A percentile compares a stretch with the other conserved stretches of the same genome.
These are phyloP conservation scores for Troides oblongomaculatus DNA, from an alignment of 2,888 invertebrate species.

Conservation along the genomic window DNA sequence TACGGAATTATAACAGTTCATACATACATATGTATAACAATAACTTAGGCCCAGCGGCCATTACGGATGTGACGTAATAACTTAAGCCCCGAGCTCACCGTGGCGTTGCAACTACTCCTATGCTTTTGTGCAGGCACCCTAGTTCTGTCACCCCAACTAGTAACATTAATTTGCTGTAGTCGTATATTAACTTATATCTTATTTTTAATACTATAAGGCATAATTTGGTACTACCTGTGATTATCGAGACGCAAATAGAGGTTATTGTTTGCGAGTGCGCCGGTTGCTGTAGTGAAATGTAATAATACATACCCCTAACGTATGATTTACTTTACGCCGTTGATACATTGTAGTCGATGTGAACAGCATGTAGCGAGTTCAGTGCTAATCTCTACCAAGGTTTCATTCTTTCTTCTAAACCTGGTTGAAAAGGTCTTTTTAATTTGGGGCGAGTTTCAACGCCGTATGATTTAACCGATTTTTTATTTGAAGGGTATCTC, in stretches of 20 bases:
- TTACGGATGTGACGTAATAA: constrained; percentile 67
- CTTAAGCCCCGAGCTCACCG: constrained; percentile 66
- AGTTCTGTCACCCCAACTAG: constrained; percentile 51
- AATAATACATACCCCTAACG: constrained; percentile 39
- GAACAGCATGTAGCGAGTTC: constrained; percentile 4
- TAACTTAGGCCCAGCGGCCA: constrained; percentile 42
- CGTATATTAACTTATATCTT: not conserved
- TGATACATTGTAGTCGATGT: constrained; percentile 21
- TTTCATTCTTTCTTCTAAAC: too few relatives aligned
- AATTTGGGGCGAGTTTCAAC: too few relatives aligned
- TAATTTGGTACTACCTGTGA: not conserved
- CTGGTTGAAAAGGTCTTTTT: too few relatives aligned
- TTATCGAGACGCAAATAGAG: constrained; percentile 7
- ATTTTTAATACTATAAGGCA: not conserved
- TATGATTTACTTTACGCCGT: constrained; percentile 27
- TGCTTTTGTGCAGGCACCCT: constrained; percentile 64
- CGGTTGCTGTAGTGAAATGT: constrained; percentile 38
- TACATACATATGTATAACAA: constrained; percentile 17
- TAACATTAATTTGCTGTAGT: constrained; percentile 2
- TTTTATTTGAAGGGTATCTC: too few relatives aligned
- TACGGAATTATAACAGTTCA: not conserved
- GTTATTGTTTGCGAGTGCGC: constrained; percentile 12
- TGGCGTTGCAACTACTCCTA: constrained; percentile 60
- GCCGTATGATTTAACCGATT: too few relatives aligned
- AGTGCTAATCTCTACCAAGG: not conserved